Evolutionary conservation across 1,140 invertebrate genomes (phyloP), one percentile per base, ranked within the genome.

Genomic region (Oreohelix idahoensis): DNA sequence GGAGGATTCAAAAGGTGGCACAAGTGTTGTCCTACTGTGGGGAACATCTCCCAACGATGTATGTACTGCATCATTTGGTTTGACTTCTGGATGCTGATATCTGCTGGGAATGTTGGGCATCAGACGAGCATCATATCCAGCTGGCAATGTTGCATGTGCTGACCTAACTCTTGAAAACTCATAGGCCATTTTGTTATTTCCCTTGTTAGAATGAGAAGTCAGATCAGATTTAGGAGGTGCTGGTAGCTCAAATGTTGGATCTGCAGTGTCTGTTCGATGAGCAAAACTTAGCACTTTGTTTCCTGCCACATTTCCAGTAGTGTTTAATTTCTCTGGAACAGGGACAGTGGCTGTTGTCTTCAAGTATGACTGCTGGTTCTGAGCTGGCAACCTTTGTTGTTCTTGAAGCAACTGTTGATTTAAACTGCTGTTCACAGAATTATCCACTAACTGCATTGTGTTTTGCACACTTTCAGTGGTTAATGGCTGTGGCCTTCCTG

Each of bases 101-200:
- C 4, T 20, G 26, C 20, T 69, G 49, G 29, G 53, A 15, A 26
- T 17, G 5, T 77, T 20, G 17, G 76, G 70, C 13, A 39, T 20
- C 49, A 83, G 76, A 69, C 86, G 84, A 36, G 79, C 84, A 85
- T 89, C 88, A 85, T 86, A 89, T 35, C 84, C 80, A 15, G 71
- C 10, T 32, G 88, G 88, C 51, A 88, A 86, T 20, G 81, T 83
- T 17, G 88, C 85, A 84, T 90, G 85, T 45, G 89, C 85, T 17
- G 88, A 85, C 20, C 86, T 86, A 15, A 89, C 88, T 71, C 84
- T 73, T 38, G 87, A 86, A 80, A 81, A 86, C 26, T 84, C 85
- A 85, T 86, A 89, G 29, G 66, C 58, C 13, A 78, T 53, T 73
- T 45, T 71, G n/a, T 10, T 73, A 51, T n/a, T 5, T 78, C n/a